phyloP scores from a whole-genome alignment of 2,888 invertebrate genomes.

The Flexamia atlantica region DNA sequence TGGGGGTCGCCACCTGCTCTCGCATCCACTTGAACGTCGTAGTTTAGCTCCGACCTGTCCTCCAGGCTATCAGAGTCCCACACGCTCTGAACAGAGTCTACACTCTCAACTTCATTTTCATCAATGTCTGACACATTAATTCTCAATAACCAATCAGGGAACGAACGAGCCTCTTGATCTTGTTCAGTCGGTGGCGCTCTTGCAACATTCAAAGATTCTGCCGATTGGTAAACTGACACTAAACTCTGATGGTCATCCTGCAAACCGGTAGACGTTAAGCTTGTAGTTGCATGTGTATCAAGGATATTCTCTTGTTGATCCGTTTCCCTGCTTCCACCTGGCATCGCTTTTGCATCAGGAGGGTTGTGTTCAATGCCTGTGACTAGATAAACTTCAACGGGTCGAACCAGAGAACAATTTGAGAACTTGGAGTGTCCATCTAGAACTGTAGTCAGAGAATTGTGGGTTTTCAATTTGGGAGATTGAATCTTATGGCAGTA shows the following conservation, averaged over 20 bases:
- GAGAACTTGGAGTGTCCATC: slow-evolving; percentile 42
- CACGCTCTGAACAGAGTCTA: slow-evolving; percentile 5
- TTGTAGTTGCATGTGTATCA: neutral
- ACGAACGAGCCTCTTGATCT: neutral
- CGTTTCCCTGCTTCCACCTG: neutral
- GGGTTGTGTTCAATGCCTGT: neutral
- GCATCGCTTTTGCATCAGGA: neutral
- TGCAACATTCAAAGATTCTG: slow-evolving; percentile 3
- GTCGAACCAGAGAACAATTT: slow-evolving; percentile 18
- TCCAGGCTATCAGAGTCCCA: slow-evolving; percentile 9
- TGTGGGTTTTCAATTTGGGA: neutral
- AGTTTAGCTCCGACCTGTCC: neutral
- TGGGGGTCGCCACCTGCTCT: slow-evolving; percentile 45
- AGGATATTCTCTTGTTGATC: neutral
- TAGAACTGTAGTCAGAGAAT: slow-evolving; percentile 25
- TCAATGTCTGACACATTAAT: neutral
- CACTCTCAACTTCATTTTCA: slow-evolving; percentile 34
- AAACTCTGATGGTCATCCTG: neutral
- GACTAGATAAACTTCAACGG: slow-evolving; percentile 10
- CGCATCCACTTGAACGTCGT: slow-evolving; percentile 23
- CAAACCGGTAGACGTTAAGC: neutral
- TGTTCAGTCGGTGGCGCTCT: neutral
- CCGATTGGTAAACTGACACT: slow-evolving; percentile 21
- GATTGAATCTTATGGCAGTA: neutral
- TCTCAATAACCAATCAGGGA: slow-evolving; percentile 31